phyloP scores from a whole-genome alignment of 2,888 invertebrate genomes.

The Coelopa pilipes region DNA sequence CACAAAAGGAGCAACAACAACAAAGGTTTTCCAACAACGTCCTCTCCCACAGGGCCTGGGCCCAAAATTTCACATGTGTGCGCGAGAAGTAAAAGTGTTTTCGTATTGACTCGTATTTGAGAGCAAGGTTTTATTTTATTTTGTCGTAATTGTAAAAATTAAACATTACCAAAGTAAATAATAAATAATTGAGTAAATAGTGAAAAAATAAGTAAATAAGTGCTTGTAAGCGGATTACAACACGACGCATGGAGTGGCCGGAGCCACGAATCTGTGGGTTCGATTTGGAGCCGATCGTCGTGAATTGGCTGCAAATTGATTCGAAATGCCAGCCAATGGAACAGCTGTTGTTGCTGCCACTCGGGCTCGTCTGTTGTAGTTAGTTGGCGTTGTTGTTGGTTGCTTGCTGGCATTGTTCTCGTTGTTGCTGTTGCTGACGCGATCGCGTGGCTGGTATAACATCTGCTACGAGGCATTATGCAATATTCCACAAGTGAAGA shows the following conservation, averaged over 20 bases:
- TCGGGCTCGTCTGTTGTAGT: too few relatives aligned
- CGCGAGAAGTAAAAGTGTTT: constrained; percentile 35
- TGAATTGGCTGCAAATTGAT: constrained; percentile 6
- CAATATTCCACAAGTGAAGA: too few relatives aligned
- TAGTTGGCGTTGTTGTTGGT: too few relatives aligned
- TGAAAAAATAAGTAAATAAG: not conserved
- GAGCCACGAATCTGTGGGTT: not conserved
- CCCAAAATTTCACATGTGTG: constrained; percentile 22
- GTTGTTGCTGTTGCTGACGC: too few relatives aligned
- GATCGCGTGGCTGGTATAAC: too few relatives aligned
- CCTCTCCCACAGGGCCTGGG: too few relatives aligned
- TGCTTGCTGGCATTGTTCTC: too few relatives aligned
- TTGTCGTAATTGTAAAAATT: constrained; percentile 1
- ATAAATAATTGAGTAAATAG: not conserved
- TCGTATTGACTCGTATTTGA: not conserved
- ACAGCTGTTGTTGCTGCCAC: too few relatives aligned
- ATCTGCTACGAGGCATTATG: too few relatives aligned
- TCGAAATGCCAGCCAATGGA: not conserved
- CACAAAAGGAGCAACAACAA: not conserved
- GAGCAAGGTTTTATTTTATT: not conserved
- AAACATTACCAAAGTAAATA: not conserved
- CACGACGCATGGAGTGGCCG: not conserved
- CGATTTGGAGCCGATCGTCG: too few relatives aligned
- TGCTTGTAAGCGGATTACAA: not conserved
- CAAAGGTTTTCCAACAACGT: not conserved